Conservation (phyloP, 1,140 invertebrate species). For the Ostrea denselamellosa region DNA sequence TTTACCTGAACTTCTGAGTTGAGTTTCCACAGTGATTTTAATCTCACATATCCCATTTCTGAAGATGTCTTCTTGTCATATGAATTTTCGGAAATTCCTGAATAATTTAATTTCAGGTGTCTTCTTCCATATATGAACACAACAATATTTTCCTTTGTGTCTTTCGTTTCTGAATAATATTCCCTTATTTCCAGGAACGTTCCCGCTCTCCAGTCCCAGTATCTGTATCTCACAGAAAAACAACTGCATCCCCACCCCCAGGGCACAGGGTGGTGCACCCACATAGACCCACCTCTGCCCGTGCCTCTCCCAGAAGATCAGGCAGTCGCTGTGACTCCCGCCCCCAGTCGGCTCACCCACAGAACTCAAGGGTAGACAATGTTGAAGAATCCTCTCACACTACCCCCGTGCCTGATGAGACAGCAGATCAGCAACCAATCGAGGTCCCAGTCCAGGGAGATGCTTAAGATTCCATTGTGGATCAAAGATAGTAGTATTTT, state of each 20-base stretch:
- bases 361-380: slow-evolving; percentile 1
- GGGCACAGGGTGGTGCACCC: slow-evolving; percentile 35
- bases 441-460: slow-evolving; percentile 41
- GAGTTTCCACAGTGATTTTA: slow-evolving; percentile 4
- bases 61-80: background rate
- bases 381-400: slow-evolving; percentile 41
- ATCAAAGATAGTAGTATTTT: background rate
- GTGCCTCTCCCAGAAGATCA: slow-evolving; percentile 48
- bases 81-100: background rate
- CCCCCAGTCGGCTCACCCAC: slow-evolving; percentile 53
- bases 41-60: background rate
- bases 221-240: slow-evolving; percentile 17
- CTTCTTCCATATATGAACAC: background rate
- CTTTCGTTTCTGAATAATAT: background rate
- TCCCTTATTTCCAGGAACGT: slow-evolving; percentile 3
- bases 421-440: slow-evolving; percentile 42
- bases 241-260: slow-evolving; percentile 41
- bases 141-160: background rate
- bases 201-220: slow-evolving; percentile 9
- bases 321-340: slow-evolving; percentile 43
- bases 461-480: background rate
- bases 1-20: background rate
- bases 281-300: slow-evolving; percentile 51
- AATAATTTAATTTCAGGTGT: background rate
- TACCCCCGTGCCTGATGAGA: slow-evolving; percentile 43